Conservation (phyloP, 2,888 invertebrate genomes). For the Drosophila kanekoi region DNA sequence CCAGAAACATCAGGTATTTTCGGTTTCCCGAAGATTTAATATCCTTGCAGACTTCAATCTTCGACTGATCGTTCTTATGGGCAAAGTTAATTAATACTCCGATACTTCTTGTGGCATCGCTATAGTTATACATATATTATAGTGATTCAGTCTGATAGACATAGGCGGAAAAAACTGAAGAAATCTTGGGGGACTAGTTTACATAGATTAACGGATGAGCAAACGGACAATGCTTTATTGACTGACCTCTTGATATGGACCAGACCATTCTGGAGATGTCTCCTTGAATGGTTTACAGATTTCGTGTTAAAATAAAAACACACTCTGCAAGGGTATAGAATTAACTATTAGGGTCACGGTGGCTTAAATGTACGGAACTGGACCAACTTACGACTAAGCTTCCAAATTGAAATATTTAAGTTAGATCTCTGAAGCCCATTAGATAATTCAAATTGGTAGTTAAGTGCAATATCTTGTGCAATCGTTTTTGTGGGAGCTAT, state of each 20-base stretch:
- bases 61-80: not conserved
- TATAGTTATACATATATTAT: not conserved
- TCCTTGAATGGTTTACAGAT: not conserved
- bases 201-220: too few species aligned
- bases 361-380: not conserved
- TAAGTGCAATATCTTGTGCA: not conserved
- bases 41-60: not conserved
- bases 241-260: too few species aligned
- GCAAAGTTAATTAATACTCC: not conserved
- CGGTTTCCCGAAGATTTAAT: constrained; percentile 1
- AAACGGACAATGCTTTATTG: too few species aligned
- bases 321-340: not conserved
- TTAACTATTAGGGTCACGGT: not conserved
- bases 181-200: too few species aligned
- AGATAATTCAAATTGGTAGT: too few species aligned
- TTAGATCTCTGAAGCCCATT: too few species aligned
- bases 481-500: not conserved
- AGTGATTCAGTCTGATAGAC: not conserved
- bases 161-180: too few species aligned
- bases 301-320: not conserved
- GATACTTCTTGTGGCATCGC: not conserved
- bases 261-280: too few species aligned
- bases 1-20: not conserved
- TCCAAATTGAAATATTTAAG: not conserved
- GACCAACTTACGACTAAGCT: not conserved